Conservation (phyloP, 2,888 invertebrate species). For the Liodrosophila aerea region DNA sequence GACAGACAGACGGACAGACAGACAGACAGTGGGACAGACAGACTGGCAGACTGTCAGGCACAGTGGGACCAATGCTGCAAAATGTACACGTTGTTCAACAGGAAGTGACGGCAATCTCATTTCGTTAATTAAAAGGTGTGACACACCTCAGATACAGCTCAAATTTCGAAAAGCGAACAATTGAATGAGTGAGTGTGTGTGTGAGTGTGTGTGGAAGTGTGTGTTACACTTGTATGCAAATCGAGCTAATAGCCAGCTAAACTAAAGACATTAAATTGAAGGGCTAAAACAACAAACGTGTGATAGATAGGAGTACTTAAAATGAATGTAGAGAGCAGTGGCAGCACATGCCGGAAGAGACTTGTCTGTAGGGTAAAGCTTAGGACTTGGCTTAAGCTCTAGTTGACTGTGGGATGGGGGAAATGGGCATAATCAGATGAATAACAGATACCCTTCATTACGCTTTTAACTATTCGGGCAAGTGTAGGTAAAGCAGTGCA, state of each 20-base stretch:
- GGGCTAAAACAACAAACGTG: too few relatives aligned
- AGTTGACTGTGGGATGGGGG: too few relatives aligned
- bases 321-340: not conserved
- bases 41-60: conserved; percentile 11
- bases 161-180: conserved; percentile 43
- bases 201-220: not conserved
- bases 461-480: too few relatives aligned
- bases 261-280: conserved; percentile 10
- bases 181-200: not conserved
- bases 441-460: not conserved
- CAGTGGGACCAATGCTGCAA: conserved; percentile 15
- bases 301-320: too few relatives aligned
- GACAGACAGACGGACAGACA: too few relatives aligned
- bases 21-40: too few relatives aligned
- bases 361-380: too few relatives aligned
- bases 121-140: conserved; percentile 76
- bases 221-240: conserved; percentile 40
- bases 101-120: conserved; percentile 42
- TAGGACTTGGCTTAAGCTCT: too few relatives aligned
- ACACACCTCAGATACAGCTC: conserved; percentile 27
- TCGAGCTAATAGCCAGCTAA: conserved; percentile 19
- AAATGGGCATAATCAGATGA: too few relatives aligned
- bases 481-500: too few relatives aligned
- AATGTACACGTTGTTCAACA: not conserved
- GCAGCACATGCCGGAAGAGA: too few relatives aligned